Evolutionary conservation across 2,888 invertebrate genomes (phyloP), one percentile per base, ranked within the genome.

Genomic region (Rhagonycha fulva): DNA sequence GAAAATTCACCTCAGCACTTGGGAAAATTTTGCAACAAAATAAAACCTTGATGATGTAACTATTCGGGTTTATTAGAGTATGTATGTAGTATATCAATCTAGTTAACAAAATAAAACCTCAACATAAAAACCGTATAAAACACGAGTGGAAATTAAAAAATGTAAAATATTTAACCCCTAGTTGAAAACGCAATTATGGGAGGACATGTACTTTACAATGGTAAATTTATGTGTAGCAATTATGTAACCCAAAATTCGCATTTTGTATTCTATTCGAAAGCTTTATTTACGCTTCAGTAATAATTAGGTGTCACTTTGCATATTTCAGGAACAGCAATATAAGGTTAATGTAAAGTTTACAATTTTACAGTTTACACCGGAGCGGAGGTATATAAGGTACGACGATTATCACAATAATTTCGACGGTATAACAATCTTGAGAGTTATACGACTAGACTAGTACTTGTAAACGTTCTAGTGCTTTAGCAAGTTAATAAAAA

Each of bases 141-240:
- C 47, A 47, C 47, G 47, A 26, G 63, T 66, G 11, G 63, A 66
- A 47, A 66, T 66, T 66, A 66, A 66, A 66, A 66, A 66, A 26
- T 24, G 26, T 19, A 60, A 62, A 70, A 30, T 62, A 67, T 71
- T 47, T 47, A 47, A 68, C 14, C 71, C 75, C 75, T 68, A 68
- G 19, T 14, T 30, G 14, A 30, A 66, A 68, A 24, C 14, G 28
- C 24, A 70, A 61, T 67, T 24, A 61, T 47, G 73, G 70, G 68
- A 26, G 70, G 73, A 62, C 74, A 63, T 70, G 66, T 72, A 77
- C 72, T 82, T 82, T 81, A 81, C 79, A 78, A 80, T 77, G 79
- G 66, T 75, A 75, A 82, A 81, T 81, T 81, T 81, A 82, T 79
- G 81, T 78, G 72, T 79, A 76, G 76, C 79, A 78, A 78, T 81